Percentiles rank a stretch among this genome's conserved stretches.
These are phyloP conservation scores for Monopis laevigella DNA, from an alignment of 2,888 invertebrate genomes.

Conservation along the genomic window DNA sequence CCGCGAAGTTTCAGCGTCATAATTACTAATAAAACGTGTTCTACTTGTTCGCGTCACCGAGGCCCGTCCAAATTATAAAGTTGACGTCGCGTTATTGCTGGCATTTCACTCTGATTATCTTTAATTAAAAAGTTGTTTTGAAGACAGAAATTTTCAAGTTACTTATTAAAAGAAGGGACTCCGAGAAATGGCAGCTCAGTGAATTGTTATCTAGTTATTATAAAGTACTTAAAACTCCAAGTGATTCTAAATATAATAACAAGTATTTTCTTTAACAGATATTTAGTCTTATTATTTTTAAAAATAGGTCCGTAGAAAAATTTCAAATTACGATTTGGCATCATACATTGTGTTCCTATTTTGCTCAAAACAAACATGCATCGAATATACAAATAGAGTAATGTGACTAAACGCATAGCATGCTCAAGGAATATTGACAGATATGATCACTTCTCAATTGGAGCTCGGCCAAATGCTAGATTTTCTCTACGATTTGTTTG, in stretches of 20 bases:
- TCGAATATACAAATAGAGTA: conserved; percentile 5
- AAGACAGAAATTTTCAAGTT: conserved; percentile 46
- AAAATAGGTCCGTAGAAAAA: too few relatives aligned
- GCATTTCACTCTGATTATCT: conserved; percentile 54
- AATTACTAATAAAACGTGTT: conserved; percentile 57
- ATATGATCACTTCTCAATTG: conserved; percentile 65
- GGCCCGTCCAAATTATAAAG: conserved; percentile 47
- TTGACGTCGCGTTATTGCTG: conserved; percentile 51
- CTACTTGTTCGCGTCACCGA: conserved; percentile 38
- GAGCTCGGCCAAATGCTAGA: conserved; percentile 58
- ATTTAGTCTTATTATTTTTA: too few relatives aligned
- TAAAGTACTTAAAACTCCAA: not conserved
- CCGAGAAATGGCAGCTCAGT: conserved; percentile 46
- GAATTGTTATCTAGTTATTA: conserved; percentile 45
- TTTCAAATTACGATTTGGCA: not conserved
- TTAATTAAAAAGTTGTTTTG: conserved; percentile 61
- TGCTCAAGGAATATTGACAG: conserved; percentile 62
- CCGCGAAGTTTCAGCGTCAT: conserved; percentile 51
- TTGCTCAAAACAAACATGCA: conserved; percentile 7
- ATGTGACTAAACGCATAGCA: conserved; percentile 40
- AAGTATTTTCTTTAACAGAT: not conserved
- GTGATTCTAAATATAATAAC: too few relatives aligned
- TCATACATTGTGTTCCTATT: conserved; percentile 5
- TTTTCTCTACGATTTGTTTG: conserved; percentile 61
- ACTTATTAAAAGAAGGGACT: conserved; percentile 52